phyloP scores from a whole-genome alignment of 2,113 vertebrate species.

The Mixornis gularis region DNA sequence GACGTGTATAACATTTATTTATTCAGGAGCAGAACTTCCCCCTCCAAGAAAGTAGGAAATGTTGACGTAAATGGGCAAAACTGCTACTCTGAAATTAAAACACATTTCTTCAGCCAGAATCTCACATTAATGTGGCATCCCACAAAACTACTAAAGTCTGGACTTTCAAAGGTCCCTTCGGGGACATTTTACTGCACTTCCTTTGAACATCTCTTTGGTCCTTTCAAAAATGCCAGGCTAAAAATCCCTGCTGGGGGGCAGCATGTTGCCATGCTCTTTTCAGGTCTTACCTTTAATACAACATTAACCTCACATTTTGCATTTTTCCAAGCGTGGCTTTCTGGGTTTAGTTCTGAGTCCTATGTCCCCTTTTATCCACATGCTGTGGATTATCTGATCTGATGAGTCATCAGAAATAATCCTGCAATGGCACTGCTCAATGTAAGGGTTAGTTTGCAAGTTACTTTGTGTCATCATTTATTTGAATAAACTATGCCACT shows the following conservation, averaged over 20 bases:
- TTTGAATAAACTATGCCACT: background rate
- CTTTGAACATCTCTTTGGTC: conserved; percentile 27
- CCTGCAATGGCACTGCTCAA: background rate
- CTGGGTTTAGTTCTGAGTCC: background rate
- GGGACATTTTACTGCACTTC: background rate
- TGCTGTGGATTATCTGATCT: background rate
- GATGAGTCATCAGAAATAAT: conserved; percentile 22
- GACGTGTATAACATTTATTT: background rate
- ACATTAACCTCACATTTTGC: background rate
- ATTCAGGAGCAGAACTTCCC: background rate
- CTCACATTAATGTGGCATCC: background rate
- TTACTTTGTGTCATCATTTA: background rate
- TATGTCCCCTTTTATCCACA: background rate
- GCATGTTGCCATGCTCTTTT: background rate
- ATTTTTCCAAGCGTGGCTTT: background rate
- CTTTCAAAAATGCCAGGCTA: conserved; percentile 10
- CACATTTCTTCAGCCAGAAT: background rate
- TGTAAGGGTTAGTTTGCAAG: background rate
- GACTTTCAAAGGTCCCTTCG: background rate
- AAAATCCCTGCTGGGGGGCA: conserved; percentile 38
- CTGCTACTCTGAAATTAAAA: background rate
- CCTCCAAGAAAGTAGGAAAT: conserved; percentile 8
- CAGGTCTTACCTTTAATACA: conserved; percentile 11
- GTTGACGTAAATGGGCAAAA: background rate
- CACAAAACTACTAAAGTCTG: background rate